A percentile compares a stretch with the other conserved stretches of the same genome.
These are phyloP conservation scores for Ursus arctos DNA, from an alignment of 2,113 vertebrate genomes.

Conservation along the genomic window DNA sequence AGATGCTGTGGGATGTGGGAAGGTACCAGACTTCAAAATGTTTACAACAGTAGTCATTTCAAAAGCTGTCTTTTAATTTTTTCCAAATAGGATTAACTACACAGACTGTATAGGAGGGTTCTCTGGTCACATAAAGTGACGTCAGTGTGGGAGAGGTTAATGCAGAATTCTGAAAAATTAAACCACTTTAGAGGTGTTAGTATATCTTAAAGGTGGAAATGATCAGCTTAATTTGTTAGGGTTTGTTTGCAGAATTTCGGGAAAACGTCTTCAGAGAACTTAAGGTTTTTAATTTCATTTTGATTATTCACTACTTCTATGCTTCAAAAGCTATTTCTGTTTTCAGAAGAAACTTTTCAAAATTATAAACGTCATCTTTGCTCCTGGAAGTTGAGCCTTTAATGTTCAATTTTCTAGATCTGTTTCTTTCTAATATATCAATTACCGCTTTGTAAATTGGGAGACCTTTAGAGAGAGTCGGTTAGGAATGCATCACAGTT, in stretches of 20 bases:
- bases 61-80: background rate
- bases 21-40: background rate
- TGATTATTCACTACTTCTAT: background rate
- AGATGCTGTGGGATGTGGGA: background rate
- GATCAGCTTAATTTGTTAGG: background rate
- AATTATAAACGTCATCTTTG: background rate
- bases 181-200: background rate
- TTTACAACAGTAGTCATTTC: background rate
- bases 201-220: background rate
- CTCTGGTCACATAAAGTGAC: background rate
- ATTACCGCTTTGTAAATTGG: background rate
- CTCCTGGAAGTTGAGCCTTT: background rate
- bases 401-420: background rate
- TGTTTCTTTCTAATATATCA: background rate
- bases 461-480: background rate
- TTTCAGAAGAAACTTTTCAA: background rate
- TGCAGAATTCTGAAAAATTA: constrained; percentile 30
- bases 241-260: background rate
- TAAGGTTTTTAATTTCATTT: constrained; percentile 36
- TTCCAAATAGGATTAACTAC: background rate
- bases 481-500: background rate
- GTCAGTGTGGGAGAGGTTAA: background rate
- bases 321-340: constrained; percentile 35
- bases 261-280: background rate
- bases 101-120: background rate